A percentile compares a stretch with the other conserved stretches of the same genome.
Evolutionary conservation across 1,140 invertebrate species (phyloP).

Genomic region (Stratiolaelaps scimitus): DNA sequence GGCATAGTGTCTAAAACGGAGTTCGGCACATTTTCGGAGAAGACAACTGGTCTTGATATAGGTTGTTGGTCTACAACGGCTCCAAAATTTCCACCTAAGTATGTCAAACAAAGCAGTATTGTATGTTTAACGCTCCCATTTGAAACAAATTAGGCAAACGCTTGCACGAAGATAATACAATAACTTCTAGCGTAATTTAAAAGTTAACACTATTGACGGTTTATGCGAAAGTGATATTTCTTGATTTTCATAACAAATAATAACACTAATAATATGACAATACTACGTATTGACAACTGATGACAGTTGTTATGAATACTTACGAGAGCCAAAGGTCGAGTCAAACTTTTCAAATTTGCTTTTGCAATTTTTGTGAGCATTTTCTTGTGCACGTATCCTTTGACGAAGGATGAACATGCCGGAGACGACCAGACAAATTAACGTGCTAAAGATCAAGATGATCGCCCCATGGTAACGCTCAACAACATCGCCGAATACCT

Average conservation of each 20-base stretch:
- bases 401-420: constrained; percentile 13
- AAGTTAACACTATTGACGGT: constrained; percentile 1
- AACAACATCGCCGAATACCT: constrained; percentile 9
- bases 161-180: too few species aligned
- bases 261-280: too few species aligned
- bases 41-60: neutral
- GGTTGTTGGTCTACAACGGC: neutral
- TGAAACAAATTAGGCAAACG: neutral
- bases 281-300: too few species aligned
- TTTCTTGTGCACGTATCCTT: neutral
- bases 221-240: too few species aligned
- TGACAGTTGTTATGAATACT: neutral
- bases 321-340: neutral
- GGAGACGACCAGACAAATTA: constrained; percentile 10
- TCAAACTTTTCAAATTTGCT: neutral
- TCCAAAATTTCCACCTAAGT: neutral
- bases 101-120: neutral
- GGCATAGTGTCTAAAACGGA: constrained; percentile 14
- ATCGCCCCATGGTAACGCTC: neutral
- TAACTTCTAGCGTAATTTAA: too few species aligned
- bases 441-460: neutral
- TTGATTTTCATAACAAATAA: too few species aligned
- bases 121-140: neutral
- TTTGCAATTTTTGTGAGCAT: constrained; percentile 21
- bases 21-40: constrained; percentile 13